Conservation (phyloP, 2,888 invertebrate genomes). For the Temnothorax ravouxi region DNA sequence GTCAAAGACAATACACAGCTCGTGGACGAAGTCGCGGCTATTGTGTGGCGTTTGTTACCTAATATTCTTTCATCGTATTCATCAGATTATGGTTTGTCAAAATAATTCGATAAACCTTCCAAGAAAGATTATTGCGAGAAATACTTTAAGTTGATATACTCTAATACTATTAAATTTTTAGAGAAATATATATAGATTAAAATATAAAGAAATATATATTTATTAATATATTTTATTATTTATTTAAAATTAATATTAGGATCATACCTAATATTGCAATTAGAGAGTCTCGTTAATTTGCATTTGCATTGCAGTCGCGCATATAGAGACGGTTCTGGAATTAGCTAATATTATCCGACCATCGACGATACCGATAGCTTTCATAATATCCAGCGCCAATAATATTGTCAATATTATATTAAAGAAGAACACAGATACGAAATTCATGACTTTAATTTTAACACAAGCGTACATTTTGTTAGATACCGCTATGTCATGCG, state of each 20-base stretch:
- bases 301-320: conserved; percentile 59
- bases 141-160: neutral
- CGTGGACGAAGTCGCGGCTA: conserved; percentile 60
- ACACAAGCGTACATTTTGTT: conserved; percentile 69
- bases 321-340: conserved; percentile 66
- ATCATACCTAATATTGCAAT: neutral
- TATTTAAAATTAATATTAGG: neutral
- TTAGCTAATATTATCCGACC: conserved; percentile 62
- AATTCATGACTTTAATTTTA: conserved; percentile 62
- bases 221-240: neutral
- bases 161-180: neutral
- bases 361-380: conserved; percentile 38
- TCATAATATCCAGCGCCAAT: conserved; percentile 56
- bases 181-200: neutral
- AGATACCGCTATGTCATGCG: conserved; percentile 44
- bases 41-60: conserved; percentile 72
- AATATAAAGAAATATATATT: neutral
- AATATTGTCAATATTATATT: conserved; percentile 66
- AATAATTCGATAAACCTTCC: neutral
- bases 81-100: conserved; percentile 53
- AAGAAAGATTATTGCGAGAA: neutral
- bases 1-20: conserved; percentile 31
- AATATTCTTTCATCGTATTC: conserved; percentile 58
- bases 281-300: neutral
- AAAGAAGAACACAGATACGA: conserved; percentile 55